Conservation (phyloP, 2,797 vertebrate species). For the Thamnophis elegans region DNA sequence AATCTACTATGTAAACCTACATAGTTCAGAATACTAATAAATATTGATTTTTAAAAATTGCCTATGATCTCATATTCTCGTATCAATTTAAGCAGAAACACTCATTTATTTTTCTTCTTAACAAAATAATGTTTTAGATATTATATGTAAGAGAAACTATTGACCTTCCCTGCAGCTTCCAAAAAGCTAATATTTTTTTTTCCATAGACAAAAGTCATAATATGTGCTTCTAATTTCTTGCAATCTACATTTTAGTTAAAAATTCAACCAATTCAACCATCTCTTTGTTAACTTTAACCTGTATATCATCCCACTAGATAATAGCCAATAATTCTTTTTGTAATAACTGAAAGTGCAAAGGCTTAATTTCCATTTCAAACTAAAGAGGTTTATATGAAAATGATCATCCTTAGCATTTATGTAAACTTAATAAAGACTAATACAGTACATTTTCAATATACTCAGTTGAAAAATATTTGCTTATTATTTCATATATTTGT, state of each 20-base stretch:
- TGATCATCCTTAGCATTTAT: neutral
- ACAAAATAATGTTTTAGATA: neutral
- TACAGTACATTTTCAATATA: neutral
- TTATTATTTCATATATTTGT: neutral
- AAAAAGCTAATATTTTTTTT: neutral
- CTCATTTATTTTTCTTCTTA: neutral
- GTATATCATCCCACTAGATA: constrained; percentile 1
- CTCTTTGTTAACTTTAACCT: neutral
- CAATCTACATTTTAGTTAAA: constrained; percentile 13
- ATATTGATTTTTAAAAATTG: neutral
- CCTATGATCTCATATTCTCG: neutral
- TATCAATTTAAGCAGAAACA: neutral
- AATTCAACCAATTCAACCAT: neutral
- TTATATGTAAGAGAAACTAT: neutral
- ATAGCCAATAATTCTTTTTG: neutral
- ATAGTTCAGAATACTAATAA: neutral
- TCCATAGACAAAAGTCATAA: neutral
- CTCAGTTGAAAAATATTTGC: neutral
- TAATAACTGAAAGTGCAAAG: constrained; percentile 3
- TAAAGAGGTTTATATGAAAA: neutral
- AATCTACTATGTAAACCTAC: neutral
- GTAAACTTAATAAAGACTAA: neutral
- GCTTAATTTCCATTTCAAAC: constrained; percentile 9
- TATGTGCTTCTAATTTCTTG: neutral
- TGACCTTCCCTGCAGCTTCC: neutral